Evolutionary conservation across 2,797 vertebrate genomes (phyloP), one percentile per base, ranked within the genome.

Genomic region (Sebastes baramenuke): DNA sequence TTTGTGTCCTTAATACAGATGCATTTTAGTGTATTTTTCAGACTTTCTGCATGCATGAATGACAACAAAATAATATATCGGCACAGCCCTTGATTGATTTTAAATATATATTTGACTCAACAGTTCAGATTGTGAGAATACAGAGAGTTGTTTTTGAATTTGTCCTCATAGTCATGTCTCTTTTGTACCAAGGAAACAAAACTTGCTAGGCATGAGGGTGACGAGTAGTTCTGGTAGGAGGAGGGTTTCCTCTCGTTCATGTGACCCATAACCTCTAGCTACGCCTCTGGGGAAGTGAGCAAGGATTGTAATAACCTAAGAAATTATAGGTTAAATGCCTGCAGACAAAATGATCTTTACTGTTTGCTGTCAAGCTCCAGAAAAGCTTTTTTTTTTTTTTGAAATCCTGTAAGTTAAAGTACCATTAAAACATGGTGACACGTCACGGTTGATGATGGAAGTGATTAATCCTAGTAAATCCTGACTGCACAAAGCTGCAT

Each of bases 391-490:
- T 32, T 56, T 38, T 14, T 14, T 34, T 34, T 34, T 42, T 42
- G 1, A 11, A 82, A 77, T 81, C 76, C 64, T 60, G 25, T 4
- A 75, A 67, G 60, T 84, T 49, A 32, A 68, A 58, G 61, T 22
- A 5, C 25, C 30, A 22, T 32, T 81, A 20, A 78, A 75, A 85
- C 55, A 25, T 18, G 52, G 32, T 38, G 67, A 82, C 76, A 75
- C 22, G 46, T 85, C 73, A 76, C 2, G 3, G n/a, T 10, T 79
- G 81, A 82, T 67, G 54, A 87, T 11, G 52, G 70, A 77, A 56
- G 80, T 59, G 67, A 81, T 82, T 90, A 82, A 91, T 84, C 85
- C 59, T 18, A 2, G 54, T 84, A 77, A 89, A 86, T 88, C 79
- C 83, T 3, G 66, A n/a, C 60, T 16, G 55, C 74, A 83, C 20